Conservation (phyloP, 1,140 invertebrate species). For the Teleopsis dalmanni region DNA sequence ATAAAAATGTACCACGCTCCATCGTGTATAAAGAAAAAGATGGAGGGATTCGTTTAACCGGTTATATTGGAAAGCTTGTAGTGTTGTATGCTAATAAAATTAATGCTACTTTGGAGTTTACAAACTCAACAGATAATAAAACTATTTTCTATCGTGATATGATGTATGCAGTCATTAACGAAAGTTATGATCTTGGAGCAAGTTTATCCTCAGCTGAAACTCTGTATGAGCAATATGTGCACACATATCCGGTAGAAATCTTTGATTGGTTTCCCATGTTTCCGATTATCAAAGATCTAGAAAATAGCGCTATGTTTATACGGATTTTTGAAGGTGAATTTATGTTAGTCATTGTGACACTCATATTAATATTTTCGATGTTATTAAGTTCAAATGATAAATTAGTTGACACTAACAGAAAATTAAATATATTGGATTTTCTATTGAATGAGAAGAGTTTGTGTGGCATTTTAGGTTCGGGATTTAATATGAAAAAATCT, state of each 20-base stretch:
- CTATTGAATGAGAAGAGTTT: too few relatives aligned
- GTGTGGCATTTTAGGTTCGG: too few relatives aligned
- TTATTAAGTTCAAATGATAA: too few relatives aligned
- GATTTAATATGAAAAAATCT: too few relatives aligned
- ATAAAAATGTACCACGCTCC: constrained; percentile 15
- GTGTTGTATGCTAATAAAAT: constrained; percentile 14
- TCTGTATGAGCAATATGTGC: not conserved
- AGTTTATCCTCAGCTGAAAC: not conserved
- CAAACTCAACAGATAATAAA: not conserved
- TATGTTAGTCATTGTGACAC: too few relatives aligned
- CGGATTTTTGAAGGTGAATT: too few relatives aligned
- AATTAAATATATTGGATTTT: too few relatives aligned
- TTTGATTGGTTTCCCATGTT: not conserved
- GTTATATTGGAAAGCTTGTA: constrained; percentile 19
- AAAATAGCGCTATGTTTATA: not conserved
- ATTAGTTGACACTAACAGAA: too few relatives aligned
- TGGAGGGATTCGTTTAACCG: constrained; percentile 12
- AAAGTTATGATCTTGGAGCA: not conserved
- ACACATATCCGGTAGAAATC: not conserved
- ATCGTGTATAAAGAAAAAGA: constrained; percentile 15
- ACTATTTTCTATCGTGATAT: not conserved
- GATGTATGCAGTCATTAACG: not conserved
- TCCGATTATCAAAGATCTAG: not conserved
- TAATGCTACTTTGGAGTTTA: constrained; percentile 20
- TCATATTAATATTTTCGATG: too few relatives aligned